Evolutionary conservation across 2,797 vertebrate genomes (phyloP).

Genomic region (Cyprinella venusta): DNA sequence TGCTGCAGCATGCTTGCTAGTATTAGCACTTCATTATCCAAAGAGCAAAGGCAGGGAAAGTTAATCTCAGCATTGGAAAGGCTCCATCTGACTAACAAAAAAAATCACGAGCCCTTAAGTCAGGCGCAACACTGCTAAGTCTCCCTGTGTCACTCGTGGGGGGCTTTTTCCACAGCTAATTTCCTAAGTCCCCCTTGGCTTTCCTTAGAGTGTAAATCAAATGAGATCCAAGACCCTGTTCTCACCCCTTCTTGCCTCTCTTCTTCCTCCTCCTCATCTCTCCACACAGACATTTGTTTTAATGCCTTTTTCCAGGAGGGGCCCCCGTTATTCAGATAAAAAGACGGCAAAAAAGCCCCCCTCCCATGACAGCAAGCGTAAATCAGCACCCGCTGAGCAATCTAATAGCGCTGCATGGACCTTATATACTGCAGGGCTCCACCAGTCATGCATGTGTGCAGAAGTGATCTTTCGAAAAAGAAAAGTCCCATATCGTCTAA

Average conservation of each 20-base stretch:
- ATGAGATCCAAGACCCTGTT: slow-evolving; percentile 45
- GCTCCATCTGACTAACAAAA: slow-evolving; percentile 30
- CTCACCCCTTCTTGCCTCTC: slow-evolving; percentile 46
- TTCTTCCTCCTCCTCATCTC: slow-evolving; percentile 17
- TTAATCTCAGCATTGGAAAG: slow-evolving; percentile 45
- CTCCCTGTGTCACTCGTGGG: slow-evolving; percentile 33
- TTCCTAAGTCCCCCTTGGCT: slow-evolving; percentile 55
- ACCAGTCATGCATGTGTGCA: slow-evolving; percentile 25
- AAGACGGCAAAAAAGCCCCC: slow-evolving; percentile 60
- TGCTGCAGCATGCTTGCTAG: slow-evolving; percentile 41
- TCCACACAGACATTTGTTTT: slow-evolving; percentile 63
- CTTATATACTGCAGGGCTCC: slow-evolving; percentile 61
- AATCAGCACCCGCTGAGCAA: slow-evolving; percentile 74
- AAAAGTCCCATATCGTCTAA: background rate
- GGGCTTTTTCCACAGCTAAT: slow-evolving; percentile 45
- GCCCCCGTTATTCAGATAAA: slow-evolving; percentile 71
- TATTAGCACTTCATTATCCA: slow-evolving; percentile 54
- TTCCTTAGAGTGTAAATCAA: slow-evolving; percentile 54
- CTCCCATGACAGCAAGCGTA: slow-evolving; percentile 69
- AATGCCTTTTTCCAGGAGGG: slow-evolving; percentile 56
- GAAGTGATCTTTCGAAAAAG: background rate
- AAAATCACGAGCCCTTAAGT: slow-evolving; percentile 34
- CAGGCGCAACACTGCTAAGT: slow-evolving; percentile 44
- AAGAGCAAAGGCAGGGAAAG: slow-evolving; percentile 44
- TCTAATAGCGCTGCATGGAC: slow-evolving; percentile 71